Conservation (phyloP, 2,113 vertebrate genomes). For the Hyperoodon ampullatus region DNA sequence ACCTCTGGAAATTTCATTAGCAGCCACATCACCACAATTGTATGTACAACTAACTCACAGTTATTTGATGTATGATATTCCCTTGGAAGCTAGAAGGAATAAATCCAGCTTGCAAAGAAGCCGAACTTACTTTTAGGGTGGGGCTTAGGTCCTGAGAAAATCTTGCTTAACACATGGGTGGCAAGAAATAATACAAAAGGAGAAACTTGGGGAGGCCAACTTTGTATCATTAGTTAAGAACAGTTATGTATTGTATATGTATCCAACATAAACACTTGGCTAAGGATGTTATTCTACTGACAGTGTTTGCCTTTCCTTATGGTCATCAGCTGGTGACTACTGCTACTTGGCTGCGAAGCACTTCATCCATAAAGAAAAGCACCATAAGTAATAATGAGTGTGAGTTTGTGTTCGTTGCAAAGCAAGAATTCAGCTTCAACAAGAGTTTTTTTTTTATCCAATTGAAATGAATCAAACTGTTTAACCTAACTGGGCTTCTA, state of each 20-base stretch:
- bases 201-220: conserved; percentile 64
- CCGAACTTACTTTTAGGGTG: conserved; percentile 61
- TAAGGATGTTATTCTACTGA: conserved; percentile 76
- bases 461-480: conserved; percentile 65
- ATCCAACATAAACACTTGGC: conserved; percentile 80
- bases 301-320: conserved; percentile 79
- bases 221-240: conserved; percentile 79
- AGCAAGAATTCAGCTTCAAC: conserved; percentile 74
- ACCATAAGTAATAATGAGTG: conserved; percentile 74
- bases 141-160: conserved; percentile 69
- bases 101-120: conserved; percentile 72
- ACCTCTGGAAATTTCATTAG: conserved; percentile 25
- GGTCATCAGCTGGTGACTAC: conserved; percentile 81
- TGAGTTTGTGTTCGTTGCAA: conserved; percentile 74
- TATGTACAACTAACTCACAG: conserved; percentile 53
- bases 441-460: conserved; percentile 70
- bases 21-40: not conserved
- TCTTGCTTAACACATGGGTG: conserved; percentile 74
- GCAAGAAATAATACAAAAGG: conserved; percentile 75
- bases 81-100: conserved; percentile 62
- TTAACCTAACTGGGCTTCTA: conserved; percentile 63
- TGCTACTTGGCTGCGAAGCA: conserved; percentile 70
- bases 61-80: conserved; percentile 58
- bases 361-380: conserved; percentile 79
- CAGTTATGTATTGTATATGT: conserved; percentile 72